Conservation (phyloP, 2,797 vertebrate species). For the Macrochelys suwanniensis region DNA sequence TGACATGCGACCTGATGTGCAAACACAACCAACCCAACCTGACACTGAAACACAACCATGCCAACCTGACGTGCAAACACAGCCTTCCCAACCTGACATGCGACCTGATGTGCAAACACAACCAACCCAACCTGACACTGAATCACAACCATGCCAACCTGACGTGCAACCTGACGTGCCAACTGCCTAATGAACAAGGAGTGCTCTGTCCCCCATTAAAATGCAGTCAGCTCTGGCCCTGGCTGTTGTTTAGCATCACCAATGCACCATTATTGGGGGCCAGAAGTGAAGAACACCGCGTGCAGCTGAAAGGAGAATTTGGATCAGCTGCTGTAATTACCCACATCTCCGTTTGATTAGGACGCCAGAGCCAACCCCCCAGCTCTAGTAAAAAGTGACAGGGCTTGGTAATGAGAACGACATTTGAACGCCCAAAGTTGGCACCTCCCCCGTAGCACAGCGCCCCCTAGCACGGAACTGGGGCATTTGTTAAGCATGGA, state of each 20-base stretch:
- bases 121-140: no score
- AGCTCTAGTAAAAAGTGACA: neutral
- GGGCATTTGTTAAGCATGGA: neutral
- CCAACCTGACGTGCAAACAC: no score
- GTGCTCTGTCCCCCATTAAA: no score
- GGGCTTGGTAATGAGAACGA: neutral
- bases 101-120: no score
- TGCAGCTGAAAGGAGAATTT: neutral
- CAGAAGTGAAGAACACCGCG: neutral
- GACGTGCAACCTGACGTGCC: no score
- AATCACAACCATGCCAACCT: no score
- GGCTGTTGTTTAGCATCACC: neutral
- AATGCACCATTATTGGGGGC: neutral
- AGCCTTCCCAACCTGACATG: no score
- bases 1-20: no score
- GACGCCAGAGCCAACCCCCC: neutral
- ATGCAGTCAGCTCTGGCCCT: no score
- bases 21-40: no score
- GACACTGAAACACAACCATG: no score
- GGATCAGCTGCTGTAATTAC: neutral
- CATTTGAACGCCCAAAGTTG: neutral
- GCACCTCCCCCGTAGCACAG: neutral
- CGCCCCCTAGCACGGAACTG: neutral
- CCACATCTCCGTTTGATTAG: neutral
- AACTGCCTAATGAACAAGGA: no score